Evolutionary conservation across 1,140 invertebrate species (phyloP), one percentile per base, ranked within the genome.

Genomic region (Trichoplusia ni): DNA sequence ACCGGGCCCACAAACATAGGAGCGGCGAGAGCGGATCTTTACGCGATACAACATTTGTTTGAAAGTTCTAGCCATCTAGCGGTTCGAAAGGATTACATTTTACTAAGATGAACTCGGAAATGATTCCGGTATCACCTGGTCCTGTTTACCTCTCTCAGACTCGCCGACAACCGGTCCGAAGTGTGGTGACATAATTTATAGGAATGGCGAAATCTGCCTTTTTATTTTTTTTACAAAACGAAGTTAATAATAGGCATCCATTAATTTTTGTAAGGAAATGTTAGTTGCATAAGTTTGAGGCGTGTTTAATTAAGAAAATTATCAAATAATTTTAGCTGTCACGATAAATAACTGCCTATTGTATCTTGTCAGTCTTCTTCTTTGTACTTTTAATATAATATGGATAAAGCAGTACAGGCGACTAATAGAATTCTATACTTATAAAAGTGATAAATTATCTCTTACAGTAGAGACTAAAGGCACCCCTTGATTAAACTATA

Each of bases 11-110:
- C 59, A 49, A 11, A 14, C 40, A 62, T 11, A 51, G 44, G 19
- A 33, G 18, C 5, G 46, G 59, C 46, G 59, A 33, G 21, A 51
- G 47, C 59, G 44, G 21, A 25, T 29, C 46, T 51, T 42, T 47
- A 60, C 56, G 27, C 56, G 40, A 47, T n/a, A 44, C 27, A 18
- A 46, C 18, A 60, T 60, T 60, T 60, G 38, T 58, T 58, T 58
- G 54, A 58, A 58, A 58, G 54, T 58, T 42, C 6, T 31, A 58
- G 35, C 25, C 7, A 16, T 42, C 6, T 31, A 58, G 35, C 25
- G 13, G 25, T 42, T 19, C 5, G 54, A 44, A 58, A 58, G 38
- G 38, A 58, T 58, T 37, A 14, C 14, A 58, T 37, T 16, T 23
- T 38, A 25, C 38, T 37, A 7, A 31, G 18, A 25, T 58, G 18